Evolutionary conservation across 2,113 vertebrate genomes (phyloP), one percentile per base, ranked within the genome.

Genomic region (Pachyramphus minor): DNA sequence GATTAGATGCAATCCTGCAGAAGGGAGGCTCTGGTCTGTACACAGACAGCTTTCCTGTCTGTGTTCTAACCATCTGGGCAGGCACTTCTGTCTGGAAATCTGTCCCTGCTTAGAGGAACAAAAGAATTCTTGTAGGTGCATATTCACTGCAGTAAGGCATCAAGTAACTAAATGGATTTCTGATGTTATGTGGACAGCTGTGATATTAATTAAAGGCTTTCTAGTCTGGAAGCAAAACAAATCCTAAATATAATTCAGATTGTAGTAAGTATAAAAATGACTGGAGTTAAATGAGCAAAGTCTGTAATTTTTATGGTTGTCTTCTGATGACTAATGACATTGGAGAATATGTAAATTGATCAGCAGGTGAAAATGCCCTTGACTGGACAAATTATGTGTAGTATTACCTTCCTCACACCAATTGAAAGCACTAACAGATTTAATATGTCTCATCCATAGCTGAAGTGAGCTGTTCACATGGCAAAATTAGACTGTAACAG

Each of bases 361-460:
- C 97, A 98, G 94, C 96, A 97, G 96, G 95, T 98, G 96, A 98
- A 97, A 98, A 98, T 98, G 96, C 92, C 98, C 97, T 97, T 98
- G 96, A 97, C 97, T 98, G 93, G 85, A 82, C 89, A 97, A 98
- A 98, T 98, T 97, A 97, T 95, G 82, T 97, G 95, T 94, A 86
- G 92, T 90, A 96, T 96, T 98, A 95, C 95, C 94, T 98, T 98
- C 92, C 95, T 97, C 62, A 78, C 95, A 95, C 80, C 97, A 95
- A 66, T 74, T 97, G 96, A 97, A 91, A 94, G 80, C 97, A 78
- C 92, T 97, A 97, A 98, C 56, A 7, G 92, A 95, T 97, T 97
- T 98, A 97, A 97, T 98, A 93, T 31, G 27, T 93, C 87, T 71
- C 83, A 97, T 88, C 90, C 78, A 52, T 86, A 93, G 96, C 75